Conservation (phyloP, 2,888 invertebrate species). For the Megaustenia siamemsis region DNA sequence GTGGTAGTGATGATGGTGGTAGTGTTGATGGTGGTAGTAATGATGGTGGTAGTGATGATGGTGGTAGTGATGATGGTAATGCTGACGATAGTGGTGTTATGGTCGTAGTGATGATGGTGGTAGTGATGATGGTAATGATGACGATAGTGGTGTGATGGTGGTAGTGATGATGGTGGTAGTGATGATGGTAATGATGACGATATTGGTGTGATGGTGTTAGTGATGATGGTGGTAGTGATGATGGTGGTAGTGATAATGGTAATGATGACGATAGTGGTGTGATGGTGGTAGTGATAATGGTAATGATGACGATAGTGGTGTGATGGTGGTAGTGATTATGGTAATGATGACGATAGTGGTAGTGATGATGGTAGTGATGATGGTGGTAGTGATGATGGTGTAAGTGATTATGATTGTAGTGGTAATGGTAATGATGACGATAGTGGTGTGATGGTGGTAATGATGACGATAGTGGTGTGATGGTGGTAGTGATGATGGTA, state of each 20-base stretch:
- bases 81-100: background rate
- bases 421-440: too few species aligned
- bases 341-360: background rate
- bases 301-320: background rate
- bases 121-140: background rate
- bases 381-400: too few species aligned
- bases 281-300: background rate
- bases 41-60: constrained; percentile 16
- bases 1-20: background rate
- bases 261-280: background rate
- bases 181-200: background rate
- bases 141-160: background rate
- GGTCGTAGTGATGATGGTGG: constrained; percentile 15
- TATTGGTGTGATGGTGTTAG: background rate
- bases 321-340: background rate
- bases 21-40: background rate
- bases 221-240: background rate
- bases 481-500: too few species aligned
- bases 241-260: background rate
- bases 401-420: too few species aligned
- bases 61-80: constrained; percentile 12
- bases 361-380: too few species aligned
- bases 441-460: too few species aligned
- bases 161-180: background rate
- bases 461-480: too few species aligned